These are phyloP conservation scores for Stenotaenia linearis DNA, from an alignment of 2,888 invertebrate species.

Conservation along the genomic window DNA sequence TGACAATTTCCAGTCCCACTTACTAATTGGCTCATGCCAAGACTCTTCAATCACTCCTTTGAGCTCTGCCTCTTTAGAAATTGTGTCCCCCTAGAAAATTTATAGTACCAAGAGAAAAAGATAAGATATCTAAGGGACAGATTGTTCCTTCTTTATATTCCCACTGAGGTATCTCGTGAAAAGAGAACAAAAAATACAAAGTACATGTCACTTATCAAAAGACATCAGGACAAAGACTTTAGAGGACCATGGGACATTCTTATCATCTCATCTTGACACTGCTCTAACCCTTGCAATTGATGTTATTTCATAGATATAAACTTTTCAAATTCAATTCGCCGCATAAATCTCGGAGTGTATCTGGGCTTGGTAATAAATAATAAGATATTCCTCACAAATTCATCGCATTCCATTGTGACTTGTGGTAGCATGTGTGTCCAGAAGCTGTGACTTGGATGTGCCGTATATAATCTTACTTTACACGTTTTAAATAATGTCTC, in stretches of 20 bases:
- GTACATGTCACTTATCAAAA: neutral
- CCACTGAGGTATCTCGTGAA: neutral
- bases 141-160: conserved; percentile 24
- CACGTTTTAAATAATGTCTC: too few relatives aligned
- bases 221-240: neutral
- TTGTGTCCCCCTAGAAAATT: neutral
- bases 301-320: neutral
- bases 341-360: too few relatives aligned
- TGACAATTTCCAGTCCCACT: neutral
- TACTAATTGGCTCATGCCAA: neutral
- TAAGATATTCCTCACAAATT: too few relatives aligned
- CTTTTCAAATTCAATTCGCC: neutral
- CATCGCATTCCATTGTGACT: too few relatives aligned
- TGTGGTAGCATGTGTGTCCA: too few relatives aligned
- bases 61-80: neutral
- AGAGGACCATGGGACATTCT: neutral
- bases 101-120: neutral
- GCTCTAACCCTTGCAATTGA: neutral
- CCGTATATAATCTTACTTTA: too few relatives aligned
- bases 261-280: neutral
- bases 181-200: neutral
- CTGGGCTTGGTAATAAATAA: too few relatives aligned
- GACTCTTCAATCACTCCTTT: conserved; percentile 5
- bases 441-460: too few relatives aligned
- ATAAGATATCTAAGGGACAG: conserved; percentile 23